Evolutionary conservation across 2,113 vertebrate species (phyloP), one percentile per base, ranked within the genome.

Genomic region (Amblyornis subalaris): DNA sequence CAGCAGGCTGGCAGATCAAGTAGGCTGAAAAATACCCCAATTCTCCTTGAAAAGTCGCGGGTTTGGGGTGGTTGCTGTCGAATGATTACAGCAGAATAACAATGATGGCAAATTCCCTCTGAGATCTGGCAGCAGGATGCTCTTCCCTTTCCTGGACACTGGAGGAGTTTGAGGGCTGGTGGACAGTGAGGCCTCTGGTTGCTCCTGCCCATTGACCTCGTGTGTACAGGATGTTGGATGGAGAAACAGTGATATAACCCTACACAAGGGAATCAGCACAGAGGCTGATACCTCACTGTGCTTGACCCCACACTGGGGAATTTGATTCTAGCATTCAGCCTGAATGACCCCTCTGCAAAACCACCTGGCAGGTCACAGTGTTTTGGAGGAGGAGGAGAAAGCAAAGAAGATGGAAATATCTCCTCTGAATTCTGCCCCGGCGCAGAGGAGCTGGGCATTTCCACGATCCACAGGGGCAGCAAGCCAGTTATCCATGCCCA

Each of bases 131-230:
- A 72, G 45, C 20, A 1, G 20, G 69, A 60, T 51, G 48, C 21
- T 71, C 21, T 66, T 25, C 38, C 28, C 45, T 55, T 58, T 18
- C 36, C 60, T 66, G 74, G 45, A 10, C 22, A 4, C 9, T 0
- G 22, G n/a, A 72, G 48, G 45, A 89, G 15, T 66, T 67, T 44
- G 61, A 66, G 25, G 31, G 58, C 47, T 80, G 72, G 23, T 2
- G 9, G 47, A 9, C 15, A 54, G 29, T 0, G 0, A 45, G 12
- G 31, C 2, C 4, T 31, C 53, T 40, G 57, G 10, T 13, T 66
- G 55, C 38, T 36, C n/a, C 38, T 16, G 5, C 14, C n/a, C 25
- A 4, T 10, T 50, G 51, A 3, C 31, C 51, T 61, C 0, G 0
- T 22, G 8, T 29, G 45, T 45, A 70, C 45, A 57, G 87, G 42